Percentiles rank a stretch among this genome's conserved stretches.
Evolutionary conservation across 2,888 invertebrate genomes (phyloP).

Genomic region (Calameuta pallipes): DNA sequence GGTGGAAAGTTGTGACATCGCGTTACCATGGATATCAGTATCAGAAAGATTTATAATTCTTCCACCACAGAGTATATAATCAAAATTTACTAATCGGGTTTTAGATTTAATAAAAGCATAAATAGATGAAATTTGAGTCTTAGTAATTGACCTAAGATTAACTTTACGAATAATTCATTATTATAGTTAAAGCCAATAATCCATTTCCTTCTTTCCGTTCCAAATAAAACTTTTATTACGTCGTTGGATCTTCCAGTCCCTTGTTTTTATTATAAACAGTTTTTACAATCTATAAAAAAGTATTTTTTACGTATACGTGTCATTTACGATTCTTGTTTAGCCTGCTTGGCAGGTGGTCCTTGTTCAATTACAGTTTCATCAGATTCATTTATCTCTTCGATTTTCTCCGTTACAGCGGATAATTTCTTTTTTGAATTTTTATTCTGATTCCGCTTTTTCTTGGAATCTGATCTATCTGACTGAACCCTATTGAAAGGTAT

Average conservation of each 20-base stretch:
- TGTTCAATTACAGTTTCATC: background rate
- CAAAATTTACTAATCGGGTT: background rate
- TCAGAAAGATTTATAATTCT: background rate
- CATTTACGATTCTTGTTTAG: background rate
- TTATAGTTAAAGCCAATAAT: background rate
- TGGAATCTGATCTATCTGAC: constrained; percentile 13
- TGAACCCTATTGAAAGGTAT: constrained; percentile 22
- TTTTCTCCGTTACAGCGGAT: background rate
- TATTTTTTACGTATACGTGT: background rate
- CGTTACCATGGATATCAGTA: background rate
- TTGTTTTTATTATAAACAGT: constrained; percentile 5
- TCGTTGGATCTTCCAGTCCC: background rate
- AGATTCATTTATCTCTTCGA: background rate
- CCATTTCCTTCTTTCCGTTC: background rate
- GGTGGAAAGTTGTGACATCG: background rate
- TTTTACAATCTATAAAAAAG: background rate
- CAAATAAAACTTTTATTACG: background rate
- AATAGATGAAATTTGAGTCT: background rate
- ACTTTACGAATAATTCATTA: background rate
- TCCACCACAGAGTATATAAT: background rate
- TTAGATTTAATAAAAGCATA: background rate
- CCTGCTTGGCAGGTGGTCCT: constrained; percentile 6
- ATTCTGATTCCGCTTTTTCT: constrained; percentile 74
- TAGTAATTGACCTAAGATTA: background rate
- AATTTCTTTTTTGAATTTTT: constrained; percentile 68